These are phyloP conservation scores for Nomia melanderi DNA, from an alignment of 1,140 invertebrate genomes.

Conservation along the genomic window DNA sequence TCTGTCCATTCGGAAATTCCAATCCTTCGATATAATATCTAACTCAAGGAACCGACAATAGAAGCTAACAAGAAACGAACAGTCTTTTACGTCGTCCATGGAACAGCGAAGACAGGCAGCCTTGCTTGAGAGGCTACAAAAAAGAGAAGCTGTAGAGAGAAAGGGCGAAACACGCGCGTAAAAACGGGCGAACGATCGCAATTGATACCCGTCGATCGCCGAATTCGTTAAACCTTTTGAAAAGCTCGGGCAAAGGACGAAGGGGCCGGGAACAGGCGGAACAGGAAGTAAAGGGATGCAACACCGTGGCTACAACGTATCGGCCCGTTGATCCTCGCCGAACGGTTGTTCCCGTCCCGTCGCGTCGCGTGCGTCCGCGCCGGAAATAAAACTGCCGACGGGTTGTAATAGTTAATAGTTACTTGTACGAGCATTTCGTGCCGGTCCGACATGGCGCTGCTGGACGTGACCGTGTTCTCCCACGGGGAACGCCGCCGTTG, in stretches of 20 bases:
- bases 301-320: conserved; percentile 46
- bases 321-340: conserved; percentile 33
- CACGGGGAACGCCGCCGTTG: conserved; percentile 21
- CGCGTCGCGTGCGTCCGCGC: conserved; percentile 8
- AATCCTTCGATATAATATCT: no score
- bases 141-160: not conserved
- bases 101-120: not conserved
- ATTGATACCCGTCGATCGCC: conserved; percentile 73
- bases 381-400: conserved; percentile 55
- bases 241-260: not conserved
- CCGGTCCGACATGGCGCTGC: conserved; percentile 11
- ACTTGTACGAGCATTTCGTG: conserved; percentile 40
- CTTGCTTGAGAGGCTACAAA: not conserved
- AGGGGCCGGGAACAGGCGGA: conserved; percentile 6
- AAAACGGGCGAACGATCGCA: conserved; percentile 58
- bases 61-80: no score
- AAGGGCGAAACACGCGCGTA: conserved; percentile 48
- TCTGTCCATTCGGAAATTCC: no score
- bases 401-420: conserved; percentile 47
- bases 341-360: not conserved
- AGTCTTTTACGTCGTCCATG: no score
- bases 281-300: conserved; percentile 45
- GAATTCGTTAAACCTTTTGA: conserved; percentile 73
- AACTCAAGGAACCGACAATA: no score
- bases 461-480: conserved; percentile 11